Evolutionary conservation across 2,797 vertebrate species (phyloP).

Genomic region (Pitangus sulphuratus): DNA sequence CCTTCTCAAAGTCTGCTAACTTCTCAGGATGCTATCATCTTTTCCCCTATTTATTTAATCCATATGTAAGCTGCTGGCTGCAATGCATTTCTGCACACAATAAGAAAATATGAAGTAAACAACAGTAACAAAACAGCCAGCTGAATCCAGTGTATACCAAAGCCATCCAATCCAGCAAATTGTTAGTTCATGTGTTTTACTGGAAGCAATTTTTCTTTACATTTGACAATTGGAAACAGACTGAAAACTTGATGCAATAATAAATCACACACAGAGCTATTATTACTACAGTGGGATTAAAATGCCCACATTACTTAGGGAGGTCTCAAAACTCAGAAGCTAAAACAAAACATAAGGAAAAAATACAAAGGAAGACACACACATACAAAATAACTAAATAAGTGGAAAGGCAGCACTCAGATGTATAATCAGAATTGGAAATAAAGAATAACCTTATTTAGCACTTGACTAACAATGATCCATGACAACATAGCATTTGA

Average conservation of each 20-base stretch:
- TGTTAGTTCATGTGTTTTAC: not conserved
- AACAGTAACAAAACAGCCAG: not conserved
- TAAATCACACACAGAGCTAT: not conserved
- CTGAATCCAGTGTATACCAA: not conserved
- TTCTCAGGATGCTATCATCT: not conserved
- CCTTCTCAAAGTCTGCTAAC: not conserved
- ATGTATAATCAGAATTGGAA: not conserved
- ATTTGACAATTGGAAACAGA: constrained; percentile 23
- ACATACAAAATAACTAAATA: not conserved
- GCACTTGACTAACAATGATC: not conserved
- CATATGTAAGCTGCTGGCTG: not conserved
- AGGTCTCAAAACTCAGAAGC: not conserved
- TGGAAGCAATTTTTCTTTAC: not conserved
- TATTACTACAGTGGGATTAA: constrained; percentile 20
- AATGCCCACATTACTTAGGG: not conserved
- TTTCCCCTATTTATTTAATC: constrained; percentile 31
- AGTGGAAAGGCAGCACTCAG: not conserved
- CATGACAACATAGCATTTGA: not conserved
- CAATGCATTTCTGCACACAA: not conserved
- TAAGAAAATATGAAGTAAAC: not conserved
- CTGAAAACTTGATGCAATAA: not conserved
- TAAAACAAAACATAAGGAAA: not conserved
- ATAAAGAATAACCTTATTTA: not conserved
- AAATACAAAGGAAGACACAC: not conserved
- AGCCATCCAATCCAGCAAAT: not conserved